Evolutionary conservation across 2,888 invertebrate species (phyloP), one percentile per base, ranked within the genome.

Genomic region (Yponomeuta malinellus): DNA sequence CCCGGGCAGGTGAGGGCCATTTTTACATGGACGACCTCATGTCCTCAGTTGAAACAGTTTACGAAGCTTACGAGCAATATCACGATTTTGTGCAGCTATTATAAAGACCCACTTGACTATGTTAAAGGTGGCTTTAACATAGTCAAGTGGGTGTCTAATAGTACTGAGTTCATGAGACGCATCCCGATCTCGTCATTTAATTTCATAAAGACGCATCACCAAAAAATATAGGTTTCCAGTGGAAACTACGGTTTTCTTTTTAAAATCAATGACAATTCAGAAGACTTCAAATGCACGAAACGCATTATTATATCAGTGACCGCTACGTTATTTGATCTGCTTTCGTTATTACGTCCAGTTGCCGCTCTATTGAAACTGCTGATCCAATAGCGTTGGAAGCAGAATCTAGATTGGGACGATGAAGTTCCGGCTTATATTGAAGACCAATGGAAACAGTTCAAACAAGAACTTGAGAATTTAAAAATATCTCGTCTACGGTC

Each of bases 361-460:
- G 59, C 70, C 10, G 15, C 69, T 10, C 48, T 12, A 10, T 59
- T 69, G 12, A 72, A 72, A 72, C 64, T 70, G 33, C 23, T 72
- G 15, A 23, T 72, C 9, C 31, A 70, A 66, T 4, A 29, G 33
- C 10, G 63, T 63, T 63, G 63, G 23, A 63, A 63, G 2, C n/a
- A 15, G 9, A 8, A 29, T 12, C 63, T 63, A 15, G 63, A 63
- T n/a, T 66, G 66, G 66, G 66, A 66, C 29, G 33, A 63, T 12
- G n/a, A 12, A 29, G 23, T 63, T 23, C 63, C 63, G 1, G 12
- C 33, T 23, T 23, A 9, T 33, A 66, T 66, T 9, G 8, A 9
- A 10, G 10, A 29, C n/a, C 8, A 66, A 33, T 66, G 66, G 66
- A 33, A 66, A 66, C 9, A 33, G 66, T 66, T 23, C 5, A 63